phyloP scores from a whole-genome alignment of 2,888 invertebrate genomes.

The Ormyrus pomaceus region DNA sequence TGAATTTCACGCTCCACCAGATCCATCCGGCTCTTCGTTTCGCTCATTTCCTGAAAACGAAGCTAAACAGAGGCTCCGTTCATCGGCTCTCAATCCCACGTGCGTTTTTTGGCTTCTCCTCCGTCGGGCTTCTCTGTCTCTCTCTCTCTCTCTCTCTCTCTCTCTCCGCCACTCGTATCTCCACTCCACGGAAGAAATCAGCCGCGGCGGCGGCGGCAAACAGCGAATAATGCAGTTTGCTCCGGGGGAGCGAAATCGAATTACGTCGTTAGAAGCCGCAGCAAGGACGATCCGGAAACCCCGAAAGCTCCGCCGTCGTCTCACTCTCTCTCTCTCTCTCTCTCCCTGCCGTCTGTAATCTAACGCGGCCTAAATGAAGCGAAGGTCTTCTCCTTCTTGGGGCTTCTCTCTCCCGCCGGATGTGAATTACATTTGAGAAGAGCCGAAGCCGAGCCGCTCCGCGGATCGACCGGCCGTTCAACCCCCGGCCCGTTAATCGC shows the following conservation, averaged over 20 bases:
- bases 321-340: neutral
- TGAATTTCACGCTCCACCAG: too few relatives aligned
- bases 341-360: constrained; percentile 36
- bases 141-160: too few relatives aligned
- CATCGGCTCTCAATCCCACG: too few relatives aligned
- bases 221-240: too few relatives aligned
- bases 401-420: constrained; percentile 5
- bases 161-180: too few relatives aligned
- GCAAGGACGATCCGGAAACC: constrained; percentile 66
- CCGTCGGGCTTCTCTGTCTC: too few relatives aligned
- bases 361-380: constrained; percentile 41
- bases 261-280: constrained; percentile 74
- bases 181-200: too few relatives aligned
- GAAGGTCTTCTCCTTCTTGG: constrained; percentile 49
- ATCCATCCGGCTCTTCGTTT: too few relatives aligned
- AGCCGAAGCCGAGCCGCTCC: too few relatives aligned
- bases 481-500: neutral
- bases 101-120: too few relatives aligned
- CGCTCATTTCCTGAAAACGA: too few relatives aligned
- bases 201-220: constrained; percentile 21
- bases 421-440: neutral
- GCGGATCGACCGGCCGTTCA: neutral
- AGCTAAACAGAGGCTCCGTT: neutral
- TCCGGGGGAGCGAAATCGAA: constrained; percentile 64
- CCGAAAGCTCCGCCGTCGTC: constrained; percentile 59